Conservation (phyloP, 2,888 invertebrate species). For the Drosophila colorata region DNA sequence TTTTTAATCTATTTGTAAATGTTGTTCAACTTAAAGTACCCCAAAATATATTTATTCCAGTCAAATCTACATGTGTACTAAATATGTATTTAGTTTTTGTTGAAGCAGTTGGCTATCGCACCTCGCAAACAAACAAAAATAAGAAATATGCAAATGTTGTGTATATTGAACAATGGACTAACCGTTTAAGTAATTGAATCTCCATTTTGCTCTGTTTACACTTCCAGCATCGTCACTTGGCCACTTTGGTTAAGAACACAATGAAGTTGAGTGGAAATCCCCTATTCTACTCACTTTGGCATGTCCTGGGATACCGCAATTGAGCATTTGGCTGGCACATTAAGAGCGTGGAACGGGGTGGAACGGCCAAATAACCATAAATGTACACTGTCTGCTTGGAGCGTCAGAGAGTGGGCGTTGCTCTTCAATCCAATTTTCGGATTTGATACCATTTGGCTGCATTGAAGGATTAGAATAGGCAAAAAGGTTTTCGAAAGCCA, state of each 20-base stretch:
- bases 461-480: conserved; percentile 72
- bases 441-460: conserved; percentile 79
- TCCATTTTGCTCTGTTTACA: conserved; percentile 84
- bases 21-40: not conserved
- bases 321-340: conserved; percentile 78
- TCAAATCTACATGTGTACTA: conserved; percentile 6
- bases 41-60: not conserved
- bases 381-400: conserved; percentile 31
- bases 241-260: conserved; percentile 66
- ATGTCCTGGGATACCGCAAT: conserved; percentile 82
- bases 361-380: conserved; percentile 53
- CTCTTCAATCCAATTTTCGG: conserved; percentile 80
- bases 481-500: conserved; percentile 59
- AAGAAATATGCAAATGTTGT: conserved; percentile 85
- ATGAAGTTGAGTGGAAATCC: conserved; percentile 64
- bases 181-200: conserved; percentile 86
- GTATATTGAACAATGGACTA: conserved; percentile 83
- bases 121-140: conserved; percentile 64
- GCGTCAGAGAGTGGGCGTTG: conserved; percentile 75
- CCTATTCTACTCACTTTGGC: conserved; percentile 68
- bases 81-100: not conserved
- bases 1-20: too few species aligned
- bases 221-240: conserved; percentile 55
- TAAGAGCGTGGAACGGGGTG: conserved; percentile 44
- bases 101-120: conserved; percentile 28